phyloP scores from a whole-genome alignment of 2,888 invertebrate species.

The Drosophila koepferae region DNA sequence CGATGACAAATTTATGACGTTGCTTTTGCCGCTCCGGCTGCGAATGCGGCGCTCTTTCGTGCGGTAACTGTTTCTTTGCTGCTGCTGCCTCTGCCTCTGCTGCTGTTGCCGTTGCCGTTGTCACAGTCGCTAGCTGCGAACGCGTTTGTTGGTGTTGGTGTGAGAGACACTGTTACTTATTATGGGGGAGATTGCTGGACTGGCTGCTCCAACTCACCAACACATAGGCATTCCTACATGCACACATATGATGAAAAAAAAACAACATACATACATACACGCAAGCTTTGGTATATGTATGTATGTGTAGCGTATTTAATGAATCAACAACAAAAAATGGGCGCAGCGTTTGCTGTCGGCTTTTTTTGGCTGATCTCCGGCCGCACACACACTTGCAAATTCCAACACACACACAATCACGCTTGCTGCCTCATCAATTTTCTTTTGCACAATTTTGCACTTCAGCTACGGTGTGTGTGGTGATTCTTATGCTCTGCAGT shows the following conservation, averaged over 20 bases:
- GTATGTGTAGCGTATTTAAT: constrained; percentile 61
- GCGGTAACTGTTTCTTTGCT: constrained; percentile 72
- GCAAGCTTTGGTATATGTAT: constrained; percentile 27
- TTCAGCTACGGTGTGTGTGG: constrained; percentile 4
- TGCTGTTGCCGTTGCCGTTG: constrained; percentile 29
- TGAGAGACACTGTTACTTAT: constrained; percentile 52
- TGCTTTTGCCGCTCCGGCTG: constrained; percentile 71
- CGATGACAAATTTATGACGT: constrained; percentile 81
- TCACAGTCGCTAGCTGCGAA: constrained; percentile 38
- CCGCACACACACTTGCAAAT: constrained; percentile 60
- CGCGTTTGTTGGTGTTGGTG: constrained; percentile 52
- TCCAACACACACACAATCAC: constrained; percentile 63
- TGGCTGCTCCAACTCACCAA: constrained; percentile 66
- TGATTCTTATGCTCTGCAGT: not conserved
- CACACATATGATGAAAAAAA: constrained; percentile 27
- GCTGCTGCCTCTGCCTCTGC: constrained; percentile 10
- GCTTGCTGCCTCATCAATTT: constrained; percentile 28
- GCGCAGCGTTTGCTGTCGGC: constrained; percentile 75
- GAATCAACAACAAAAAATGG: constrained; percentile 83
- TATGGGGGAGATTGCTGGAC: constrained; percentile 57
- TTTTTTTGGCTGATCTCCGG: constrained; percentile 76
- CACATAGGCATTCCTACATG: constrained; percentile 49
- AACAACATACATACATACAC: constrained; percentile 27
- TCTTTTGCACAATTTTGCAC: constrained; percentile 30
- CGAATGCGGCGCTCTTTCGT: constrained; percentile 66